These are phyloP conservation scores for Drosophila willistoni DNA, from an alignment of 1,140 invertebrate species.

Conservation along the genomic window DNA sequence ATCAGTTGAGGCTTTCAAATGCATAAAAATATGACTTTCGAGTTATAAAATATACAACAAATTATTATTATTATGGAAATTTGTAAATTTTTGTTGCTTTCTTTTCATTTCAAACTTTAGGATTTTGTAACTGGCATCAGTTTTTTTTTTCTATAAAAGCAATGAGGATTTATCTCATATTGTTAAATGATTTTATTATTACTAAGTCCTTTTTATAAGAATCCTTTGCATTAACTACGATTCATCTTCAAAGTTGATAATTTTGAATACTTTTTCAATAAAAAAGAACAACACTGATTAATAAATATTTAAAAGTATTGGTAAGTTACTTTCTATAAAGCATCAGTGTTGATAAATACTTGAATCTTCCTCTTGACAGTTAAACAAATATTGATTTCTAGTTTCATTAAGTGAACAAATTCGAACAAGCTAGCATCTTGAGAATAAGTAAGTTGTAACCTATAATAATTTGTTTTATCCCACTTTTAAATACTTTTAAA, in stretches of 20 bases:
- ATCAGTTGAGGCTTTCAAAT: conserved; percentile 33
- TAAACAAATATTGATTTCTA: not conserved
- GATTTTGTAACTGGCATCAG: not conserved
- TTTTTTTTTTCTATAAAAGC: not conserved
- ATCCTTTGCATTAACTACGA: too few species aligned
- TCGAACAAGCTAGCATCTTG: not conserved
- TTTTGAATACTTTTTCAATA: too few species aligned
- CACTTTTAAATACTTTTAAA: too few species aligned
- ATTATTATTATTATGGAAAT: conserved; percentile 42
- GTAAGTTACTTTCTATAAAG: too few species aligned
- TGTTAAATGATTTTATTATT: too few species aligned
- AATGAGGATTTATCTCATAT: too few species aligned
- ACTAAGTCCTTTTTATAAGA: too few species aligned
- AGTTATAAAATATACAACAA: conserved; percentile 18
- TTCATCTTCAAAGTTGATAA: too few species aligned
- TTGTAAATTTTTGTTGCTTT: not conserved
- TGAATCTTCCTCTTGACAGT: not conserved
- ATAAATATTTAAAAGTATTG: not conserved
- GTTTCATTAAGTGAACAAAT: not conserved
- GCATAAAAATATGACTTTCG: conserved; percentile 23
- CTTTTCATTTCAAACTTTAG: not conserved
- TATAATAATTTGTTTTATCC: not conserved
- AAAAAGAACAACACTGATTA: not conserved
- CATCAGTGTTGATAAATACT: not conserved
- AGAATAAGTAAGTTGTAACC: not conserved